Conservation (phyloP, 35 echinoderm and acorn worm species). For the Holothuria glaberrima region DNA sequence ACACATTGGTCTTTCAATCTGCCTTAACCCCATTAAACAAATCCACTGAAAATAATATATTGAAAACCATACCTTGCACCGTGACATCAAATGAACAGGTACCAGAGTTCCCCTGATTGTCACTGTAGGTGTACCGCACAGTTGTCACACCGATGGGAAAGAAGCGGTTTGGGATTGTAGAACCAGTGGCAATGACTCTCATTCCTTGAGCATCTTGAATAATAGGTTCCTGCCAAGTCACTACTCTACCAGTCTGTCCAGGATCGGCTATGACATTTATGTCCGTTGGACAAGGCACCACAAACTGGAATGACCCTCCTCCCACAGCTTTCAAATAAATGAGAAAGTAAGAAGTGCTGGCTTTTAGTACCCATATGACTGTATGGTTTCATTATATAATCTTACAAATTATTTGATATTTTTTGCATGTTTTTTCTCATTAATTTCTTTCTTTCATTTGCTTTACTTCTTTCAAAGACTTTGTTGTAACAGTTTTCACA, state of each 20-base stretch:
- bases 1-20: too few species aligned
- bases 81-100: slow-evolving; percentile 31
- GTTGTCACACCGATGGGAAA: slow-evolving; percentile 18
- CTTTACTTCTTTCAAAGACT: too few species aligned
- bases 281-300: neutral
- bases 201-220: neutral
- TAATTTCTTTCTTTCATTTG: too few species aligned
- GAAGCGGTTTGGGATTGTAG: neutral
- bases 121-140: slow-evolving; percentile 38
- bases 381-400: too few species aligned
- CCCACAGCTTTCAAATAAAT: neutral
- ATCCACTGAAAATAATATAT: too few species aligned
- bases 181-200: neutral
- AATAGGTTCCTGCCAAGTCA: slow-evolving; percentile 5
- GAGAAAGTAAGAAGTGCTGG: neutral
- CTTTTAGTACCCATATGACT: neutral
- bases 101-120: slow-evolving; percentile 1
- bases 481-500: too few species aligned
- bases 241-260: neutral
- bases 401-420: too few species aligned
- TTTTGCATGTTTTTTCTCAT: too few species aligned
- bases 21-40: too few species aligned
- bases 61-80: neutral
- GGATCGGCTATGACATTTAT: neutral
- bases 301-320: neutral